phyloP scores from a whole-genome alignment of 2,888 invertebrate species.

The Pemphredon lugubris region DNA sequence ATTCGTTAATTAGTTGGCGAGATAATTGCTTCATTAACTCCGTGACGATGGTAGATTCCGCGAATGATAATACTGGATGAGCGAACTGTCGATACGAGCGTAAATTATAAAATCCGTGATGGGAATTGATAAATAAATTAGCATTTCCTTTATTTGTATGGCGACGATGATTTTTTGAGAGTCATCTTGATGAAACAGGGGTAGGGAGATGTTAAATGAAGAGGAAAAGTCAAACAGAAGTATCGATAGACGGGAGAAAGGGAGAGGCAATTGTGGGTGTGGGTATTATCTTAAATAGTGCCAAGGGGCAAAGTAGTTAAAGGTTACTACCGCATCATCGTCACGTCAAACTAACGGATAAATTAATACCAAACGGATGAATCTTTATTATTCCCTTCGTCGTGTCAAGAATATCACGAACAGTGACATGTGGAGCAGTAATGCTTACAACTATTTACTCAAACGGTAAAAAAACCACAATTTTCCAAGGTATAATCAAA shows the following conservation, averaged over 20 bases:
- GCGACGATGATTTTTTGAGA: too few relatives aligned
- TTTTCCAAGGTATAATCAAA: not conserved
- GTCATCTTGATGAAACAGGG: too few relatives aligned
- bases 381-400: conserved; percentile 64
- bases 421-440: conserved; percentile 31
- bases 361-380: conserved; percentile 72
- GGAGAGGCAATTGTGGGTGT: conserved; percentile 50
- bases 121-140: not conserved
- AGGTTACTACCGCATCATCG: conserved; percentile 73
- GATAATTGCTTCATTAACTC: conserved; percentile 41
- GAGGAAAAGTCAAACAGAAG: conserved; percentile 33
- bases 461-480: not conserved
- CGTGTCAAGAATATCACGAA: conserved; percentile 34
- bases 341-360: conserved; percentile 67
- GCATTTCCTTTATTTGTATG: too few relatives aligned
- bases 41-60: conserved; percentile 5
- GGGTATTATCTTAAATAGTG: conserved; percentile 53
- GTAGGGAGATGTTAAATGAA: too few relatives aligned
- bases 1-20: conserved; percentile 26
- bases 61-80: conserved; percentile 2
- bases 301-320: conserved; percentile 59
- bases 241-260: conserved; percentile 30
- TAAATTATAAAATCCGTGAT: not conserved
- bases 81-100: not conserved
- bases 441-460: conserved; percentile 27